A percentile compares a stretch with the other conserved stretches of the same genome.
These are phyloP conservation scores for Fulmarus glacialis DNA, from an alignment of 2,113 vertebrate species.

Conservation along the genomic window DNA sequence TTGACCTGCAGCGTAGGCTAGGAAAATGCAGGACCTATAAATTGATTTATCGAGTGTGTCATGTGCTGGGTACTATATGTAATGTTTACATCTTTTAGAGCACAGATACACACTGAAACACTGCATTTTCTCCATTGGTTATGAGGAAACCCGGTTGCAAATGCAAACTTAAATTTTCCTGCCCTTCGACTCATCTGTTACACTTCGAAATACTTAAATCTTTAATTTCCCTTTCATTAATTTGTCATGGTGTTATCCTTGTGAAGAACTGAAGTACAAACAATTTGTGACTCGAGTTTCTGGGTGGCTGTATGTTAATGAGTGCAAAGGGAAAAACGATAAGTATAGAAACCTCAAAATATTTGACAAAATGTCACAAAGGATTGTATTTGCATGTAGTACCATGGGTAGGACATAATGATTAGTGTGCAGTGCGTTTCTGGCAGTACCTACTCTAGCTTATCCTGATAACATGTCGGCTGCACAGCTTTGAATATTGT, in stretches of 20 bases:
- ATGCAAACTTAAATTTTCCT: slow-evolving; percentile 45
- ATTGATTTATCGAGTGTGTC: slow-evolving; percentile 62
- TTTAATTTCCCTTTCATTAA: slow-evolving; percentile 71
- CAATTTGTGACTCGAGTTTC: slow-evolving; percentile 3
- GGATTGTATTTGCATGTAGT: slow-evolving; percentile 84
- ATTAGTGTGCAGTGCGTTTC: slow-evolving; percentile 78
- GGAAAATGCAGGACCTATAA: slow-evolving; percentile 57
- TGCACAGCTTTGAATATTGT: slow-evolving; percentile 83
- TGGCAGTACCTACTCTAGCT: slow-evolving; percentile 76
- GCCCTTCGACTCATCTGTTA: slow-evolving; percentile 1
- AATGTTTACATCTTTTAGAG: slow-evolving; percentile 50
- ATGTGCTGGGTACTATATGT: slow-evolving; percentile 9
- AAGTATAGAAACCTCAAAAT: slow-evolving; percentile 78
- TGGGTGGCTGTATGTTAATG: slow-evolving; percentile 68
- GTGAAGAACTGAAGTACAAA: slow-evolving; percentile 45
- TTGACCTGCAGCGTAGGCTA: slow-evolving; percentile 48
- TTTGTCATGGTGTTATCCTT: slow-evolving; percentile 60
- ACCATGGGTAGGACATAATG: slow-evolving; percentile 76
- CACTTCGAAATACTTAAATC: slow-evolving; percentile 57
- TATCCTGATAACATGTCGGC: slow-evolving; percentile 81
- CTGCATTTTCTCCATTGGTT: not conserved
- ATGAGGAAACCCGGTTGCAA: not conserved
- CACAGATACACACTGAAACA: slow-evolving; percentile 12
- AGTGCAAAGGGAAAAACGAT: slow-evolving; percentile 59
- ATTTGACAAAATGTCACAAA: slow-evolving; percentile 86